These are phyloP conservation scores for Acestrorhynchus altus DNA, from an alignment of 2,797 vertebrate genomes.

Conservation along the genomic window DNA sequence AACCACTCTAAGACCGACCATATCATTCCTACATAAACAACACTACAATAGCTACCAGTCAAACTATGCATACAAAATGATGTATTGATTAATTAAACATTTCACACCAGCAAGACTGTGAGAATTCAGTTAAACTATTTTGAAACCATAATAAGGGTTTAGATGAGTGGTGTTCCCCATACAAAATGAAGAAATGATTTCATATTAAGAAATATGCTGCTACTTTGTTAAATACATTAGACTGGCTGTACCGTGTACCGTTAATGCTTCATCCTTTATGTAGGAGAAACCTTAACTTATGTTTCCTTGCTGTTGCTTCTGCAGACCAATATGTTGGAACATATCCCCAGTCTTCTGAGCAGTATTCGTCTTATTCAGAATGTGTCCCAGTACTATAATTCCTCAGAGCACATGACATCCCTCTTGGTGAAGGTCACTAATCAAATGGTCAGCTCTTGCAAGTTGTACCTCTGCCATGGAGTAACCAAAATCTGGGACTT, in stretches of 20 bases:
- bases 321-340: constrained; percentile 75
- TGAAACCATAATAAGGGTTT: not conserved
- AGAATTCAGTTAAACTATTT: not conserved
- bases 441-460: constrained; percentile 84
- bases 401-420: constrained; percentile 82
- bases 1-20: too few relatives aligned
- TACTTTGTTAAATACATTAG: not conserved
- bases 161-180: not conserved
- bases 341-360: constrained; percentile 80
- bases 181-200: too few relatives aligned
- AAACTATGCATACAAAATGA: too few relatives aligned
- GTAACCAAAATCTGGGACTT: constrained; percentile 81
- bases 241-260: too few relatives aligned
- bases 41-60: too few relatives aligned
- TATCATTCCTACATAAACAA: too few relatives aligned
- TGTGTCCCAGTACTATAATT: constrained; percentile 82
- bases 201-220: not conserved
- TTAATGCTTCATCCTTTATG: not conserved
- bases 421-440: constrained; percentile 88
- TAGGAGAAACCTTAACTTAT: not conserved
- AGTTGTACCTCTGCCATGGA: constrained; percentile 74
- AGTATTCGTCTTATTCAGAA: constrained; percentile 80
- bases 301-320: constrained; percentile 6
- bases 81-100: too few relatives aligned
- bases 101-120: not conserved